Evolutionary conservation across 2,113 vertebrate genomes (phyloP).

Genomic region (Sigmodon hispidus): DNA sequence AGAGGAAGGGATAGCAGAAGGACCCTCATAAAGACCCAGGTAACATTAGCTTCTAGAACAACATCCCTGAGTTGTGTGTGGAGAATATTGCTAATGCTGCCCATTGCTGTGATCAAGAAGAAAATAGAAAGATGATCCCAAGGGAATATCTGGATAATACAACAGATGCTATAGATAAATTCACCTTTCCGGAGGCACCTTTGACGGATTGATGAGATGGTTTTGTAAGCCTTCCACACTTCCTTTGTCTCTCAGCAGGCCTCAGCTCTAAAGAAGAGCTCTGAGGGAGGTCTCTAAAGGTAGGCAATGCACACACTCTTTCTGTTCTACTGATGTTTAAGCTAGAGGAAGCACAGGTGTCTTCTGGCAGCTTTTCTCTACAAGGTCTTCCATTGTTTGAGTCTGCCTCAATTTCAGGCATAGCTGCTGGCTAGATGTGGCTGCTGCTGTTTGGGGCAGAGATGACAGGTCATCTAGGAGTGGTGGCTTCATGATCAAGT

Average conservation of each 20-base stretch:
- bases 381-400: constrained; percentile 31
- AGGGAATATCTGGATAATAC: not conserved
- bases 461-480: not conserved
- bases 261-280: not conserved
- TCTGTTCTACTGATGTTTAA: not conserved
- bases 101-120: not conserved
- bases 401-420: constrained; percentile 47
- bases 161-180: not conserved
- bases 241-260: not conserved
- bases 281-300: too few relatives aligned
- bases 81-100: not conserved
- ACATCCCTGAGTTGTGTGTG: not conserved
- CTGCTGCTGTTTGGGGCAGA: not conserved
- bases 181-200: not conserved
- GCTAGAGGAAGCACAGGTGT: not conserved
- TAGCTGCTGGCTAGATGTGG: not conserved
- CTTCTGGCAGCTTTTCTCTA: not conserved
- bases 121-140: not conserved
- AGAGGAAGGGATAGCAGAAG: not conserved
- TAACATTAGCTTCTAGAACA: not conserved
- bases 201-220: not conserved
- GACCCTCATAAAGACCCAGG: not conserved
- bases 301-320: too few relatives aligned
- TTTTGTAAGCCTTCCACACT: not conserved
- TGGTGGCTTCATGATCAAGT: constrained; percentile 27